These are phyloP conservation scores for Tortricodes alternella DNA, from an alignment of 2,888 invertebrate genomes.

Conservation along the genomic window DNA sequence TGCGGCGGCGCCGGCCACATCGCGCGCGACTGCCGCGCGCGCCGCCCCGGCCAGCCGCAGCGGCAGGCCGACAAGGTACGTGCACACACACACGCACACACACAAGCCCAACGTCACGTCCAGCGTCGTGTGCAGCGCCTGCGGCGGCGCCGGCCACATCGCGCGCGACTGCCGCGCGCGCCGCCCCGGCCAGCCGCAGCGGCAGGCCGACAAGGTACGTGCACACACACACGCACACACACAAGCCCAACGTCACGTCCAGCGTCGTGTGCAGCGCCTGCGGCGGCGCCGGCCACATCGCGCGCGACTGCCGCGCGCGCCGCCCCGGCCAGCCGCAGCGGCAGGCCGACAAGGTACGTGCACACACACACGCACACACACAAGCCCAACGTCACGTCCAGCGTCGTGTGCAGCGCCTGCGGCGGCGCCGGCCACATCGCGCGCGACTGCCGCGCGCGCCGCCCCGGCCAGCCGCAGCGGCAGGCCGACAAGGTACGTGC, in stretches of 20 bases:
- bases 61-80: conserved; percentile 5
- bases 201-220: conserved; percentile 7
- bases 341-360: conserved; percentile 5
- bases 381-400: not conserved
- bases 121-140: conserved; percentile 53
- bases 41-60: conserved; percentile 86
- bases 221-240: not conserved
- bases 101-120: not conserved
- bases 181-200: conserved; percentile 85
- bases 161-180: conserved; percentile 97
- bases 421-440: too few species aligned
- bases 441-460: too few species aligned
- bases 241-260: not conserved
- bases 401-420: not conserved
- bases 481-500: too few species aligned
- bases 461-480: too few species aligned
- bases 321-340: conserved; percentile 85
- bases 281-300: conserved; percentile 86
- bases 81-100: not conserved
- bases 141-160: conserved; percentile 86
- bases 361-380: not conserved
- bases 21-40: conserved; percentile 96
- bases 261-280: conserved; percentile 71
- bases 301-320: conserved; percentile 96
- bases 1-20: conserved; percentile 88